Base-by-base conservation (phyloP, 2,888 invertebrate species). In the Tholera decimalis region DNA sequence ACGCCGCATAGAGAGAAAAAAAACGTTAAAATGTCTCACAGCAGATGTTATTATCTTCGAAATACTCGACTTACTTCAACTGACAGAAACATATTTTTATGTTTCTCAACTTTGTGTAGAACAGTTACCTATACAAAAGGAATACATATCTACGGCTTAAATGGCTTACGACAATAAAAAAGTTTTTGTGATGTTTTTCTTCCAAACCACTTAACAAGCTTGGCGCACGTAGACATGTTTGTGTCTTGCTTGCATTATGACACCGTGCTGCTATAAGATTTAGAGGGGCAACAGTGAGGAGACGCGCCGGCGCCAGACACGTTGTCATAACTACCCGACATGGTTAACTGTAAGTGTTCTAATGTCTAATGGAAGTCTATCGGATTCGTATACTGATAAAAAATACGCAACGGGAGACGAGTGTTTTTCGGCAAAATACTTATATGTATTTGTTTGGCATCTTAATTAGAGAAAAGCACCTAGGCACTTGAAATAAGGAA, bases 161-260 rank as follows among this genome's bases (percentile, higher is more conserved):
- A 94, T 92, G 91, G 92, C 92, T 89, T 91, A 91, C 89, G 89
- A 91, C 91, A 92, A 93, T 94, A 94, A 95, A 95, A 92, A 95
- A 95, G 90, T 95, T 95, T 94, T 91, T 89, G 92, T 91, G 95
- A 94, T 95, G 95, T 95, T 95, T 94, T 95, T 95, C 95, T 95
- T 95, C 95, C 95, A 92, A 95, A 94, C 95, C 95, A 95, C 95
- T 95, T 95, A 95, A 93, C 95, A 93, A 92, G 93, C 91, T 94
- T 94, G 95, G 95, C 94, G 94, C 93, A 93, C 91, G 93, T 91
- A 93, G 93, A 93, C 92, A 93, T 95, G 94, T 95, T 94, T 95
- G 95, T 94, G 94, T 93, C 93, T 89, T 91, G 93, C 94, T 92
- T 95, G 95, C 95, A 95, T 94, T 95, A 95, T 94, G 94, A 95